Base-by-base conservation (phyloP, 2,797 vertebrate species). In the Megalops cyprinoides region DNA sequence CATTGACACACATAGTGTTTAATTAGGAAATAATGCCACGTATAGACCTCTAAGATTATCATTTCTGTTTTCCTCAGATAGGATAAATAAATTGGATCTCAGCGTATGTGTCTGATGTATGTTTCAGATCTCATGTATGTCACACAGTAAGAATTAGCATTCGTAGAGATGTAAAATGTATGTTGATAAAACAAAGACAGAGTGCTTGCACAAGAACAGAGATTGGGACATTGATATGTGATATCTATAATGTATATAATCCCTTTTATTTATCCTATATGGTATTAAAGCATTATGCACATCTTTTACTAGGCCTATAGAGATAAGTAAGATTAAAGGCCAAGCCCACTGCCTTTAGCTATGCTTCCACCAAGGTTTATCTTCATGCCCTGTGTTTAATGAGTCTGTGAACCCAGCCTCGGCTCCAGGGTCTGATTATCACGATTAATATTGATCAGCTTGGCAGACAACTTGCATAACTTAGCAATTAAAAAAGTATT, bases 261-360 rank as follows among this genome's bases (percentile, higher is more conserved):
- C n/a, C n/a, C n/a, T n/a, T n/a, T n/a, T n/a, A n/a, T n/a, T n/a
- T n/a, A n/a, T n/a, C n/a, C n/a, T n/a, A n/a, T n/a, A n/a, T n/a
- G n/a, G n/a, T n/a, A n/a, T n/a, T n/a, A 28, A 20, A 39, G 15
- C 37, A 48, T 25, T 56, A 20, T 51, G 14, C 55, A 1, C 28
- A 3, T 62, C 69, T 69, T 34, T 23, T 9, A 37, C 48, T 53
- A 12, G 2, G 15, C 51, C 62, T 53, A 62, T 3, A 46, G 84
- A 78, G 81, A 56, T 84, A 74, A 69, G 12, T 60, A 28, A 60
- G 28, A 62, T 9, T 62, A 14, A 62, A 62, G 25, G 58, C 10
- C 60, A 65, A 37, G 60, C 28, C 31, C 18, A 8, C 15, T 65
- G 60, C 28, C 60, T 65, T 28, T 18, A 65, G 60, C 28, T 15